phyloP scores from a whole-genome alignment of 1,140 invertebrate genomes.

The Melipona quadrifasciata region DNA sequence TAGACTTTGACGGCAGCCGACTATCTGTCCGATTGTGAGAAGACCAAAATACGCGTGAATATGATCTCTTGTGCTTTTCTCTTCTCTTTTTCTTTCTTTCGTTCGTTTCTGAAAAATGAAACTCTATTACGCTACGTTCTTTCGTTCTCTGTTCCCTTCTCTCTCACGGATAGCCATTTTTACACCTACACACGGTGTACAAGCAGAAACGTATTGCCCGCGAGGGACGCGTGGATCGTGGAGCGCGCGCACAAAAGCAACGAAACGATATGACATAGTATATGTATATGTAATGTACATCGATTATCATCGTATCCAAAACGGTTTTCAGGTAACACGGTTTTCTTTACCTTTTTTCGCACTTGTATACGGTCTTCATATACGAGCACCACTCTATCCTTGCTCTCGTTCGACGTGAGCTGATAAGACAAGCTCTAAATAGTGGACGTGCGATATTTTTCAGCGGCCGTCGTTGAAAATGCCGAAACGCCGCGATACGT shows the following conservation, averaged over 20 bases:
- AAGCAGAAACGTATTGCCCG: neutral
- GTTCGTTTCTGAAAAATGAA: neutral
- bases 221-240: neutral
- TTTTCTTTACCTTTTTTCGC: conserved; percentile 82
- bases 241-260: conserved; percentile 24
- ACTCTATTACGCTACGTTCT: neutral
- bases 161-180: neutral
- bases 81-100: neutral
- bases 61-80: neutral
- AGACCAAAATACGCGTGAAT: too few relatives aligned
- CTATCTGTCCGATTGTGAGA: too few relatives aligned
- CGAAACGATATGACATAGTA: conserved; percentile 41
- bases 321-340: conserved; percentile 53
- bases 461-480: conserved; percentile 31
- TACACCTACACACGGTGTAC: neutral
- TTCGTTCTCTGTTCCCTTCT: neutral
- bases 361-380: conserved; percentile 84
- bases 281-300: conserved; percentile 39
- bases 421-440: conserved; percentile 80
- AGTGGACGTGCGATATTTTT: conserved; percentile 27
- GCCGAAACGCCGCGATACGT: conserved; percentile 13
- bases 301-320: conserved; percentile 50
- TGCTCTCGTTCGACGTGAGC: conserved; percentile 80
- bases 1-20: neutral
- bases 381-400: conserved; percentile 84